A percentile compares a stretch with the other conserved stretches of the same genome.
These are phyloP conservation scores for Muraenolepis orangiensis DNA, from an alignment of 2,797 vertebrate species.

Conservation along the genomic window DNA sequence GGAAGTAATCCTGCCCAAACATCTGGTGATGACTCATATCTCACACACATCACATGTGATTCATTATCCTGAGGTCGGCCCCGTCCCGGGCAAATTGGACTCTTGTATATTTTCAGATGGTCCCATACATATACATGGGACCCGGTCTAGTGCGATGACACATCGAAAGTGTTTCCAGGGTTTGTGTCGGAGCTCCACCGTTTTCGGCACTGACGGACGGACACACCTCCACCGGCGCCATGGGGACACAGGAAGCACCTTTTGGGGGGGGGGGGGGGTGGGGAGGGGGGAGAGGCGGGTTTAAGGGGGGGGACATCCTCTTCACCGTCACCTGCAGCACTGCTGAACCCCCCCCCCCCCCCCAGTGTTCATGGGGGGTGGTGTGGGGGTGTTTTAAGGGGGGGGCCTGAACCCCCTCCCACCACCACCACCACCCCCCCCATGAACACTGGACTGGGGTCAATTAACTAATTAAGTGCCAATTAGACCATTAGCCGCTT, in stretches of 20 bases:
- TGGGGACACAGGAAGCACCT: slow-evolving; percentile 71
- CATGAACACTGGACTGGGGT: slow-evolving; percentile 49
- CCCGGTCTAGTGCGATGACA: slow-evolving; percentile 69
- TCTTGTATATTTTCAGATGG: slow-evolving; percentile 74
- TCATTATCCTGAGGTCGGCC: slow-evolving; percentile 73
- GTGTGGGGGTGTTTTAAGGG: too few species aligned
- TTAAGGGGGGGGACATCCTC: slow-evolving; percentile 53
- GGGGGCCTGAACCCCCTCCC: slow-evolving; percentile 11
- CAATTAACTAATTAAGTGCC: slow-evolving; percentile 73
- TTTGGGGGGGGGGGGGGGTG: slow-evolving; percentile 28
- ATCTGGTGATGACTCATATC: slow-evolving; percentile 78
- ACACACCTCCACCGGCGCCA: slow-evolving; percentile 55
- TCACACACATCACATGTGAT: slow-evolving; percentile 74
- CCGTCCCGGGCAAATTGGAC: slow-evolving; percentile 69
- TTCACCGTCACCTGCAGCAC: slow-evolving; percentile 57
- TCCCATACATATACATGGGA: slow-evolving; percentile 75
- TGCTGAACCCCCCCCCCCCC: slow-evolving; percentile 15
- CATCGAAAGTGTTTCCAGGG: slow-evolving; percentile 73
- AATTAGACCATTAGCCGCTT: slow-evolving; percentile 65
- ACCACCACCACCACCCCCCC: slow-evolving; percentile 4
- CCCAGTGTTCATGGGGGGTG: too few species aligned
- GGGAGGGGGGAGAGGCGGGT: too few species aligned
- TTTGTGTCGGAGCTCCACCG: slow-evolving; percentile 67
- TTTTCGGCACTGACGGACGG: slow-evolving; percentile 59
- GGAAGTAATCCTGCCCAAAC: slow-evolving; percentile 68